These are phyloP conservation scores for Macrochelys suwanniensis DNA, from an alignment of 2,797 vertebrate species.

Conservation along the genomic window DNA sequence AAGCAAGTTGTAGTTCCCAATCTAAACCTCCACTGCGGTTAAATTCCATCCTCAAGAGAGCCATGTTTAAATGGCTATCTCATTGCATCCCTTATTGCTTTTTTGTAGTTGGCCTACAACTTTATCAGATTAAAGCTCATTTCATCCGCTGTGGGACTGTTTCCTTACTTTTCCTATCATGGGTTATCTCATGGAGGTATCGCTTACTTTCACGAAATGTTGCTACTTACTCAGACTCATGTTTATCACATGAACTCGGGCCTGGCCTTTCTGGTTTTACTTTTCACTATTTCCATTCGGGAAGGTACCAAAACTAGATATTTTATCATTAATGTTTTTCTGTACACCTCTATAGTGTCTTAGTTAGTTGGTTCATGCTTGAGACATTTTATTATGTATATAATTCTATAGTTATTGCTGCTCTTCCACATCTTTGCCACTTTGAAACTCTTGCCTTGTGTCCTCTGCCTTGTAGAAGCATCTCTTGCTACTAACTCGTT, in stretches of 20 bases:
- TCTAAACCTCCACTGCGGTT: not conserved
- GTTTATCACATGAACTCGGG: not conserved
- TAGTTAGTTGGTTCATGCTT: not conserved
- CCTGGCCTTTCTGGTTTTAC: not conserved
- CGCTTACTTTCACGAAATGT: not conserved
- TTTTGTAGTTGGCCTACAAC: not conserved
- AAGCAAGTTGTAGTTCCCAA: not conserved
- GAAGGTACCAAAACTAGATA: not conserved
- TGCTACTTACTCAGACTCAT: not conserved
- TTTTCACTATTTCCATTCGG: not conserved
- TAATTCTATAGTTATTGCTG: not conserved
- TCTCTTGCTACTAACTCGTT: not conserved
- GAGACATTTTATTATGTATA: not conserved
- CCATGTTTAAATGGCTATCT: not conserved
- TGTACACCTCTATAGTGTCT: not conserved
- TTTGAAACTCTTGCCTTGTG: not conserved
- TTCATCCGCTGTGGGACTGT: accelerated
- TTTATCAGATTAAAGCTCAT: not conserved
- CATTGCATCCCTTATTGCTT: not conserved
- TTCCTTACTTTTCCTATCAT: not conserved
- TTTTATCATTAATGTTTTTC: not conserved
- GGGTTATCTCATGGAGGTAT: not conserved
- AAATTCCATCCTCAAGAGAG: not conserved
- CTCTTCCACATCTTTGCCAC: not conserved
- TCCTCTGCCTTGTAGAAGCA: not conserved